phyloP scores from a whole-genome alignment of 2,888 invertebrate species.

The Sphaeridia pumilis region DNA sequence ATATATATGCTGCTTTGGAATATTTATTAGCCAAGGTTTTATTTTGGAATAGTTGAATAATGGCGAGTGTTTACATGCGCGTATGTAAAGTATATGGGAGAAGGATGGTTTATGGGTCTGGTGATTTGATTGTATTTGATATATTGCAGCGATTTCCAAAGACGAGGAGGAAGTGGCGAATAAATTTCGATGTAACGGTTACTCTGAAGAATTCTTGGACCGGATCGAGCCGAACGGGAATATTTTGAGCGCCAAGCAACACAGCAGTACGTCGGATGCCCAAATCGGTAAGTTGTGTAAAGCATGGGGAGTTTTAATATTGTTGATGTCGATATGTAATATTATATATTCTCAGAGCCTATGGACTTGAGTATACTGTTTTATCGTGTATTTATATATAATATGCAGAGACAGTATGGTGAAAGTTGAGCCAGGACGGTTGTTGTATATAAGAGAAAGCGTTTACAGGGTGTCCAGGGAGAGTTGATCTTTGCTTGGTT shows the following conservation, averaged over 20 bases:
- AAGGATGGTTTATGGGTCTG: slow-evolving; percentile 1
- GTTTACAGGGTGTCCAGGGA: too few relatives aligned
- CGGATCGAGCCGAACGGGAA: slow-evolving; percentile 86
- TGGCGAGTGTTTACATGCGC: too few relatives aligned
- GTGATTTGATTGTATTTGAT: slow-evolving; percentile 35
- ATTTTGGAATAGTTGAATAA: too few relatives aligned
- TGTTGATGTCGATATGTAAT: too few relatives aligned
- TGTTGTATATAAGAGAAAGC: neutral
- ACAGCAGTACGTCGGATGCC: slow-evolving; percentile 34
- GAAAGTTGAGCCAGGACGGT: neutral
- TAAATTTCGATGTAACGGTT: slow-evolving; percentile 82
- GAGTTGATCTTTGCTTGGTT: too few relatives aligned
- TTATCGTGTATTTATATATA: too few relatives aligned
- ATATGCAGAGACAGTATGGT: too few relatives aligned
- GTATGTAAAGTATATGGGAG: neutral
- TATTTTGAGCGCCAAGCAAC: slow-evolving; percentile 74
- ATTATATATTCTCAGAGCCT: too few relatives aligned
- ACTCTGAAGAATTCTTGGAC: slow-evolving; percentile 87
- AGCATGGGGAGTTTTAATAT: too few relatives aligned
- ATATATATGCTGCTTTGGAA: too few relatives aligned
- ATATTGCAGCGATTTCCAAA: slow-evolving; percentile 73
- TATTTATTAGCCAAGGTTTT: too few relatives aligned
- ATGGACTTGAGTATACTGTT: too few relatives aligned
- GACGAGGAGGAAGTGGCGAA: slow-evolving; percentile 73
- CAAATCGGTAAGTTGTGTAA: slow-evolving; percentile 31